phyloP scores from a whole-genome alignment of 2,888 invertebrate species.

The Chorisops tibialis region DNA sequence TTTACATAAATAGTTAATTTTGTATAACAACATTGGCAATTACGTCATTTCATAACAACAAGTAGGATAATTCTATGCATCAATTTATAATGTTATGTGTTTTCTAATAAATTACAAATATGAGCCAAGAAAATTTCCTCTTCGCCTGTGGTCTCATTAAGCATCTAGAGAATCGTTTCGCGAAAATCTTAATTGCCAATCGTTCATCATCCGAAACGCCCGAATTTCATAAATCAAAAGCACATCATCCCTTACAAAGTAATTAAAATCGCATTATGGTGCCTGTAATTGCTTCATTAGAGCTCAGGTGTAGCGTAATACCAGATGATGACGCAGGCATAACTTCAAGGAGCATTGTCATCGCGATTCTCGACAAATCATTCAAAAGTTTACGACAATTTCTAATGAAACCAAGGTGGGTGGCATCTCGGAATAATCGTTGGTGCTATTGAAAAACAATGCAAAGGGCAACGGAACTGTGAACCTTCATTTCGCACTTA shows the following conservation, averaged over 20 bases:
- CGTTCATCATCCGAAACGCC: conserved; percentile 8
- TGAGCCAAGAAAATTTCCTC: too few relatives aligned
- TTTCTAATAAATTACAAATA: too few relatives aligned
- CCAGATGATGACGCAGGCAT: not conserved
- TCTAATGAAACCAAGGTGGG: not conserved
- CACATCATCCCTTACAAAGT: conserved; percentile 20
- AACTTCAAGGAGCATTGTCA: not conserved
- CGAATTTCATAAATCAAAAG: conserved; percentile 27
- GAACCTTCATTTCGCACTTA: conserved; percentile 1
- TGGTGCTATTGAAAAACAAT: not conserved
- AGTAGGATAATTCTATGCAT: too few relatives aligned
- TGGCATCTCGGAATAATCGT: not conserved
- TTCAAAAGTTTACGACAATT: not conserved
- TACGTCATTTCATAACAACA: too few relatives aligned
- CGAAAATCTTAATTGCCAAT: conserved; percentile 24
- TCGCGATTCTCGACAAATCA: not conserved
- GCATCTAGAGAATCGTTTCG: not conserved
- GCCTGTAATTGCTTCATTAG: conserved; percentile 25
- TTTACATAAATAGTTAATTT: too few relatives aligned
- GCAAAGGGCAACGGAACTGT: not conserved
- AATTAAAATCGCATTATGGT: conserved; percentile 27
- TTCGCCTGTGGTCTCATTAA: too few relatives aligned
- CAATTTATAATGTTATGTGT: too few relatives aligned
- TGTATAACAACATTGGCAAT: too few relatives aligned
- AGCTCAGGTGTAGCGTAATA: conserved; percentile 24